Percentiles rank a stretch among this genome's conserved stretches.
Evolutionary conservation across 2,113 vertebrate species (phyloP).

Genomic region (Nansenia antarctica): DNA sequence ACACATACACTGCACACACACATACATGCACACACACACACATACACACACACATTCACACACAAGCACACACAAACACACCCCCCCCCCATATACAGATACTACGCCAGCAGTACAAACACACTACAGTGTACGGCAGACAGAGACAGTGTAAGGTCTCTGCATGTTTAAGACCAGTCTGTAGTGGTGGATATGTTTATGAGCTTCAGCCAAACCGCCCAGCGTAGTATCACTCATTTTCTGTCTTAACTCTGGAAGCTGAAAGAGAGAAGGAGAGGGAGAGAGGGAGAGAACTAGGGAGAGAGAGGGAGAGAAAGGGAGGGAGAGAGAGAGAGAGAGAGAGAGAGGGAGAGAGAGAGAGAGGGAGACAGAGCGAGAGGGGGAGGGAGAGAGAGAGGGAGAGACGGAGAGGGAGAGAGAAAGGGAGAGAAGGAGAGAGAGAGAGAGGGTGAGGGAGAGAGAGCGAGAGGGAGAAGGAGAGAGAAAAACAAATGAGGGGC

Average conservation of each 20-base stretch:
- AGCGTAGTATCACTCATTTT: background rate
- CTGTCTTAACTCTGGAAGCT: background rate
- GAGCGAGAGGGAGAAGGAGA: background rate
- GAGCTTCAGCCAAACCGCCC: background rate
- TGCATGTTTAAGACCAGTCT: too few relatives aligned
- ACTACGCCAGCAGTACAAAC: too few relatives aligned
- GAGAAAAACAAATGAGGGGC: conserved; percentile 10
- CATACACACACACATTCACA: background rate
- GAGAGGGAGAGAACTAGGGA: background rate
- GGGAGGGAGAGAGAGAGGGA: background rate
- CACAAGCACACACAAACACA: too few relatives aligned
- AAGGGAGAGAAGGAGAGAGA: background rate
- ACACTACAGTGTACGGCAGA: too few relatives aligned
- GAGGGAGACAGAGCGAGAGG: background rate
- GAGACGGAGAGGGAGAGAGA: background rate
- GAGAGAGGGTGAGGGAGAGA: background rate
- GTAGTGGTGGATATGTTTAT: conserved; percentile 8
- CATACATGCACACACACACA: background rate
- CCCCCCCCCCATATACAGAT: too few relatives aligned
- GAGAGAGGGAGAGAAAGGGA: conserved; percentile 3
- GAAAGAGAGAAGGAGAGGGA: background rate
- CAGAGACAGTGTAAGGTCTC: too few relatives aligned
- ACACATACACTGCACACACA: conserved; percentile 8
- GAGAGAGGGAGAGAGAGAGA: background rate
- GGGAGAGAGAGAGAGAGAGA: too few relatives aligned